These are phyloP conservation scores for Eidolon dupreanum DNA, from an alignment of 2,797 vertebrate genomes.

Conservation along the genomic window DNA sequence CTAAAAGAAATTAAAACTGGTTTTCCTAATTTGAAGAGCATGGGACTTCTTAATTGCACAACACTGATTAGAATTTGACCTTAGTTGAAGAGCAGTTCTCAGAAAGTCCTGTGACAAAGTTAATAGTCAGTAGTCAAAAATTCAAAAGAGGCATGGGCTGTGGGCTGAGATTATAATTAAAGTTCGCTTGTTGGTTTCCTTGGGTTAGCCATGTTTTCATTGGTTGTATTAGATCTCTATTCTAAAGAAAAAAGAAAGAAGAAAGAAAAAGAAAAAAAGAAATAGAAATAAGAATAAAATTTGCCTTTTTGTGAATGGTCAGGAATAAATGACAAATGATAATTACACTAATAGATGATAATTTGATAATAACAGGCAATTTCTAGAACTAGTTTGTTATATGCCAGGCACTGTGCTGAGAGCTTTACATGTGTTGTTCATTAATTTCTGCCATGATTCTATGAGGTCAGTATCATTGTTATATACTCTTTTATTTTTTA, in stretches of 20 bases:
- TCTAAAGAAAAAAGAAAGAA: not conserved
- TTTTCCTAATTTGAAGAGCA: not conserved
- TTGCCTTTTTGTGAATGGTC: not conserved
- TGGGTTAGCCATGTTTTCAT: not conserved
- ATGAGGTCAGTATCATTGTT: not conserved
- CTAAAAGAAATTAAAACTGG: conserved; percentile 34
- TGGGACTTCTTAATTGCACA: not conserved
- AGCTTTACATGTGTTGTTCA: not conserved
- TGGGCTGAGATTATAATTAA: conserved; percentile 1
- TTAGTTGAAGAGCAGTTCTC: conserved; percentile 20
- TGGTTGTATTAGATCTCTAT: not conserved
- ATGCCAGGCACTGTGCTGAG: not conserved
- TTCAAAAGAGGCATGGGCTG: not conserved
- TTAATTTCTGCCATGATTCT: conserved; percentile 10
- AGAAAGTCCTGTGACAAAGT: conserved; percentile 45
- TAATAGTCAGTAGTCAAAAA: conserved; percentile 21
- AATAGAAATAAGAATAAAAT: not conserved
- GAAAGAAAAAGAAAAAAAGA: not conserved
- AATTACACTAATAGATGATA: not conserved
- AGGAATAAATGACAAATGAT: not conserved
- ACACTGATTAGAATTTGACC: conserved; percentile 42
- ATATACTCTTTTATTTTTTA: not conserved
- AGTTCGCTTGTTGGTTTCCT: not conserved
- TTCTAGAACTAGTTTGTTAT: not conserved
- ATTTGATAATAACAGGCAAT: not conserved